Percentiles rank a stretch among this genome's conserved stretches.
Evolutionary conservation across 2,113 vertebrate species (phyloP).

Genomic region (Falcunculus frontatus): DNA sequence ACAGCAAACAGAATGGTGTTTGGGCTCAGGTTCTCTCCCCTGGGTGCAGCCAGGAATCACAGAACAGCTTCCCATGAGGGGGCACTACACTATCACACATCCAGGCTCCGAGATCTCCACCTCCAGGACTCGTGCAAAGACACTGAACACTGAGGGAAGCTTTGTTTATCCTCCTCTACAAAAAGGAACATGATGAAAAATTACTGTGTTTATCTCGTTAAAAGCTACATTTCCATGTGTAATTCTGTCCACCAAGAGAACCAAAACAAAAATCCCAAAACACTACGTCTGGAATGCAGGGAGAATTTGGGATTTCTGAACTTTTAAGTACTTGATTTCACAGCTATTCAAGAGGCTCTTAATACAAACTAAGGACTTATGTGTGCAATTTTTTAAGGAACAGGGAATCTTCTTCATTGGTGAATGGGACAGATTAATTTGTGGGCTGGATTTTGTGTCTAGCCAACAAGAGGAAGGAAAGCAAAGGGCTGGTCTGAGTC

Average conservation of each 20-base stretch:
- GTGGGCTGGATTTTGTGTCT: neutral
- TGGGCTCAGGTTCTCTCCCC: neutral
- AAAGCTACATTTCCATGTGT: neutral
- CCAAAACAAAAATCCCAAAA: neutral
- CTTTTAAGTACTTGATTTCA: neutral
- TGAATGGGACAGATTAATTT: neutral
- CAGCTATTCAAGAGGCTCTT: neutral
- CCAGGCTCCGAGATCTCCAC: neutral
- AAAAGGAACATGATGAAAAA: neutral
- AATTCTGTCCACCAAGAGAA: neutral
- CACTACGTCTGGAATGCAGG: neutral
- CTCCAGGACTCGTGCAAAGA: neutral
- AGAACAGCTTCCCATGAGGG: neutral
- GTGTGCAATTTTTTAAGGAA: neutral
- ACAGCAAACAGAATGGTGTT: neutral
- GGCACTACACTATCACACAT: neutral
- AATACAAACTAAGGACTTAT: neutral
- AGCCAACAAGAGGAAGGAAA: neutral
- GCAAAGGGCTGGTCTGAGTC: neutral
- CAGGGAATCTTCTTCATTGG: neutral
- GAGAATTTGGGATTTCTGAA: neutral
- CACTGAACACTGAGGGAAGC: neutral
- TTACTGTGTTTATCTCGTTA: neutral
- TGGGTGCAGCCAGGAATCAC: neutral
- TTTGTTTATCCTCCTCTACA: neutral